A percentile compares a stretch with the other conserved stretches of the same genome.
Conservation (phyloP, 2,113 vertebrate species). For the Nycticebus coucang region DNA sequence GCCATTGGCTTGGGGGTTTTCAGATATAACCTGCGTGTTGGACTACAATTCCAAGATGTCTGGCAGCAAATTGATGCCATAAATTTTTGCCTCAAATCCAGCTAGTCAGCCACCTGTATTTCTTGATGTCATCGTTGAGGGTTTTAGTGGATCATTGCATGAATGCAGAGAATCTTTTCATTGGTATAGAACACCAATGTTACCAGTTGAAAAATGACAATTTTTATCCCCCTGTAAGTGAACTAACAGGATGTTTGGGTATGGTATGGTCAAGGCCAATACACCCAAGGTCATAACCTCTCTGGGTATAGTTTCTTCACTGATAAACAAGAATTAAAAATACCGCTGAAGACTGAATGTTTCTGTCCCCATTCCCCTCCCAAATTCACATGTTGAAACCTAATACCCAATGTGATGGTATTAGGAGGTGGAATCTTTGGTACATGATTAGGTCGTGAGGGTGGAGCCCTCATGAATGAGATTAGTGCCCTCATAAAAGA, state of each 20-base stretch:
- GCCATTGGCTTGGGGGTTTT: conserved; percentile 47
- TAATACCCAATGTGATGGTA: background rate
- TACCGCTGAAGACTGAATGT: background rate
- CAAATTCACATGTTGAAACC: background rate
- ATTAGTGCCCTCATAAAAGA: background rate
- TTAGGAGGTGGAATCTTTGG: background rate
- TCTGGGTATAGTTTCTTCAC: background rate
- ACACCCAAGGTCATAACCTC: background rate
- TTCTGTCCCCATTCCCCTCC: background rate
- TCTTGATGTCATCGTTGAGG: background rate
- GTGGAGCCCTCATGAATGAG: background rate
- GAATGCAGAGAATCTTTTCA: background rate
- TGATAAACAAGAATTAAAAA: background rate
- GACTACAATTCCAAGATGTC: background rate
- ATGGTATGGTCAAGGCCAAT: background rate
- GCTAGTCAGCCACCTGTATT: background rate
- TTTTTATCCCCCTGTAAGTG: background rate
- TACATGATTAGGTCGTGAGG: background rate
- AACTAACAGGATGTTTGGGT: conserved; percentile 2
- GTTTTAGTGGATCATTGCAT: background rate
- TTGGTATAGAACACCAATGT: background rate
- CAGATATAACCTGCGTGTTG: background rate
- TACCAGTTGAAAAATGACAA: background rate
- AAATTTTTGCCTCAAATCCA: background rate
- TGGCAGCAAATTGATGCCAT: background rate